Evolutionary conservation across 2,113 vertebrate genomes (phyloP).

Genomic region (Origma solitaria): DNA sequence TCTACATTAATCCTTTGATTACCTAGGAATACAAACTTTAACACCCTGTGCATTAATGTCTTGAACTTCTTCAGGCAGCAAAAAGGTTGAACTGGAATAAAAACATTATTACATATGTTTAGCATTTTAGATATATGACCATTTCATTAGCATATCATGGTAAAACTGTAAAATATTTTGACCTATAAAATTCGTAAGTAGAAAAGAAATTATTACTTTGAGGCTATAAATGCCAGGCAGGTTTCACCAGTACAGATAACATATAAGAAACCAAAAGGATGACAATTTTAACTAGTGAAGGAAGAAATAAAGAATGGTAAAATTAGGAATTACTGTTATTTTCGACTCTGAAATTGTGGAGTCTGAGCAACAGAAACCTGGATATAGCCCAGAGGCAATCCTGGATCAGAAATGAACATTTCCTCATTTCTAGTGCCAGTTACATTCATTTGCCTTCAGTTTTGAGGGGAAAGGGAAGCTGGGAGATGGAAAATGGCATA

Average conservation of each 20-base stretch:
- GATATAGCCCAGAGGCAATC: slow-evolving; percentile 39
- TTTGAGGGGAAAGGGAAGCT: not conserved
- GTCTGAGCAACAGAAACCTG: slow-evolving; percentile 55
- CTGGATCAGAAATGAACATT: slow-evolving; percentile 56
- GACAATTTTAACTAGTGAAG: slow-evolving; percentile 29
- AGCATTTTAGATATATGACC: not conserved
- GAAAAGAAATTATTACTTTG: not conserved
- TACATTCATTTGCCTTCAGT: slow-evolving; percentile 46
- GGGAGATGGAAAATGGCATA: not conserved
- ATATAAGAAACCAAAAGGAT: slow-evolving; percentile 15
- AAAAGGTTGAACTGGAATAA: slow-evolving; percentile 17
- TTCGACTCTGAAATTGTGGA: slow-evolving; percentile 48
- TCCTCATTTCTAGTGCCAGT: slow-evolving; percentile 59
- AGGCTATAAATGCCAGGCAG: not conserved
- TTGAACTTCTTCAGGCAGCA: slow-evolving; percentile 11
- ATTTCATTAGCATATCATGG: not conserved
- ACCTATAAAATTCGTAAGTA: not conserved
- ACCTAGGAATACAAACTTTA: slow-evolving; percentile 17
- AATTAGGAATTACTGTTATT: slow-evolving; percentile 21
- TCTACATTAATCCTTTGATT: slow-evolving; percentile 27
- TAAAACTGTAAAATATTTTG: not conserved
- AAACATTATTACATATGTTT: not conserved
- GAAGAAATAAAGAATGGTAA: slow-evolving; percentile 39
- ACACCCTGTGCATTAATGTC: not conserved
- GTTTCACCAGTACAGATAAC: not conserved